A percentile compares a stretch with the other conserved stretches of the same genome.
phyloP scores from a whole-genome alignment of 2,888 invertebrate species.

The Lasius platythorax region DNA sequence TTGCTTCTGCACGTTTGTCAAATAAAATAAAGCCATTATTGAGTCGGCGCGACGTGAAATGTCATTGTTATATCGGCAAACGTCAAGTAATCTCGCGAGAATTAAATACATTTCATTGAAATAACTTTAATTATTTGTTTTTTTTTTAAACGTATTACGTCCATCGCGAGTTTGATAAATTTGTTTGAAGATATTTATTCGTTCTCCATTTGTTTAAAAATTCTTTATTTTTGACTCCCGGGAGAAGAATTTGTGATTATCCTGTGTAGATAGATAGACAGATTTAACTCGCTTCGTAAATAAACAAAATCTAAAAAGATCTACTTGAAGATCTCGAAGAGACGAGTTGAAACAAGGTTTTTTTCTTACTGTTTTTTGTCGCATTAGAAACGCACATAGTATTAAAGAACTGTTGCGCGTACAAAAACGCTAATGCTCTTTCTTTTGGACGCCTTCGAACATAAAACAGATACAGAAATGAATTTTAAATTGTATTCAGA shows the following conservation, averaged over 20 bases:
- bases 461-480: conserved; percentile 14
- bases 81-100: background rate
- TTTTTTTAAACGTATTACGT: background rate
- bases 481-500: conserved; percentile 39
- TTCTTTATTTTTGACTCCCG: background rate
- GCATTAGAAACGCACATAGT: conserved; percentile 1
- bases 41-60: conserved; percentile 11
- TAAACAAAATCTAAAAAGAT: background rate
- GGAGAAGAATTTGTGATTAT: conserved; percentile 13
- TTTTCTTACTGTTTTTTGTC: conserved; percentile 17
- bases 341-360: background rate
- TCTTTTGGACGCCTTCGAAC: background rate
- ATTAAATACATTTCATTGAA: conserved; percentile 2
- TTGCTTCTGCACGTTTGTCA: conserved; percentile 47
- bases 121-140: background rate
- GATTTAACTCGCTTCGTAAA: background rate
- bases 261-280: background rate
- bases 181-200: background rate
- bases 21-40: conserved; percentile 63
- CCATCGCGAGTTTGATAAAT: background rate
- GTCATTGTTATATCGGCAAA: conserved; percentile 36
- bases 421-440: conserved; percentile 37
- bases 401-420: conserved; percentile 17
- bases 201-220: background rate
- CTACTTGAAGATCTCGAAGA: background rate